A percentile compares a stretch with the other conserved stretches of the same genome.
phyloP scores from a whole-genome alignment of 2,113 vertebrate species.

The Aphyosemion australe region DNA sequence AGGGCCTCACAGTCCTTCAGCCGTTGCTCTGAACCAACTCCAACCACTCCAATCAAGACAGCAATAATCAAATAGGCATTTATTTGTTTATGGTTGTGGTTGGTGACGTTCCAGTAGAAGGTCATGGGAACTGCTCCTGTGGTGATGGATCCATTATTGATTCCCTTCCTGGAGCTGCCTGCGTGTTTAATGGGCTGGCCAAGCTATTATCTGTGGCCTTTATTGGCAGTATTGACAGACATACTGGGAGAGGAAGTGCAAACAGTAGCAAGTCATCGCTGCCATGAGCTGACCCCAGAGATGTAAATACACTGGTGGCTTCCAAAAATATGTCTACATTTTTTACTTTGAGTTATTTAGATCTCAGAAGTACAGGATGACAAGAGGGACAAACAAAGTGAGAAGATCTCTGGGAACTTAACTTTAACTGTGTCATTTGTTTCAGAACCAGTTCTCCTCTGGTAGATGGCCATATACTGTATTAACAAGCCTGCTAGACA shows the following conservation, averaged over 20 bases:
- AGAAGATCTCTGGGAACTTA: too few relatives aligned
- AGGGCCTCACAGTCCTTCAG: conserved; percentile 1
- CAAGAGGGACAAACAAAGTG: too few relatives aligned
- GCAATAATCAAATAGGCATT: conserved; percentile 30
- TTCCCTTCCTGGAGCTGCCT: conserved; percentile 65
- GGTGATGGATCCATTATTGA: conserved; percentile 74
- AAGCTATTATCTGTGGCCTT: conserved; percentile 71
- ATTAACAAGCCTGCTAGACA: conserved; percentile 11
- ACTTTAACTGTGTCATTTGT: too few relatives aligned
- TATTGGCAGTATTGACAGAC: conserved; percentile 75
- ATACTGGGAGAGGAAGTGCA: conserved; percentile 68
- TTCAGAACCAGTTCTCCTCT: background rate
- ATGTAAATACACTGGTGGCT: conserved; percentile 40
- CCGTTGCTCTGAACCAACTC: background rate
- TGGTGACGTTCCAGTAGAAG: conserved; percentile 49
- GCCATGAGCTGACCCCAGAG: conserved; percentile 50
- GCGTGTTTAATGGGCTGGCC: conserved; percentile 73
- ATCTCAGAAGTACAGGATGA: too few relatives aligned
- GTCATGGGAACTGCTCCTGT: conserved; percentile 59
- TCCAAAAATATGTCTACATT: conserved; percentile 14
- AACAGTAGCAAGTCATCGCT: conserved; percentile 59
- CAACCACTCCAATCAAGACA: background rate
- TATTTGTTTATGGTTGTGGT: conserved; percentile 50
- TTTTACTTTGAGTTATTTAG: background rate
- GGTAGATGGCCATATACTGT: background rate